Conservation (phyloP, 2,113 vertebrate genomes). For the Thinocorus orbignyianus region DNA sequence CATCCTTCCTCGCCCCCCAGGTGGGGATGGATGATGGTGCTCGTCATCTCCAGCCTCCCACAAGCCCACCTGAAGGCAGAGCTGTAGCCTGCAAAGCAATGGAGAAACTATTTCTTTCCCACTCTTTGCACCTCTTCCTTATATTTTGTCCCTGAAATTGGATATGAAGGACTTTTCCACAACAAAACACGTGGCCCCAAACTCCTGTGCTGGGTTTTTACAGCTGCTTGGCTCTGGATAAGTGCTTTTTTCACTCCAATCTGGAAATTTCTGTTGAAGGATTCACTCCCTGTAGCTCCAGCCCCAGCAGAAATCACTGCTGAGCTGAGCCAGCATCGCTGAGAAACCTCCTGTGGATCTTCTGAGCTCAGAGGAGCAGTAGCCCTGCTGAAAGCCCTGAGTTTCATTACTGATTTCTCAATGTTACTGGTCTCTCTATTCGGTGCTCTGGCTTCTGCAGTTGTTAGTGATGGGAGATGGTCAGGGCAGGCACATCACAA, state of each 20-base stretch:
- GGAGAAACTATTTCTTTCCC: not conserved
- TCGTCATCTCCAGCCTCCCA: not conserved
- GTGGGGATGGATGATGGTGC: rapidly evolving
- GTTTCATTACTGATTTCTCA: not conserved
- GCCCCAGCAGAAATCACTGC: not conserved
- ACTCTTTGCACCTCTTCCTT: not conserved
- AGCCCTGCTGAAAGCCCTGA: not conserved
- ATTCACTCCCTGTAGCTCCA: rapidly evolving
- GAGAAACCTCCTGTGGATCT: not conserved
- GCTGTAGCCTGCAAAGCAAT: not conserved
- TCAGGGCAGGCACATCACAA: not conserved
- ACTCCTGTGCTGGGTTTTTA: not conserved
- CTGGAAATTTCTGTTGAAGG: not conserved
- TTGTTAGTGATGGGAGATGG: not conserved
- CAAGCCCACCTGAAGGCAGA: not conserved
- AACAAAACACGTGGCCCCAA: rapidly evolving
- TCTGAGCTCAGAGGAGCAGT: rapidly evolving
- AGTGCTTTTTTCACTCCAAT: not conserved
- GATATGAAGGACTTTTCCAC: rapidly evolving
- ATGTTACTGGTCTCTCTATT: not conserved
- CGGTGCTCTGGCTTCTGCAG: not conserved
- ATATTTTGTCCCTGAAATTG: not conserved
- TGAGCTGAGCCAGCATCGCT: rapidly evolving
- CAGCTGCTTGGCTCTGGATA: not conserved
- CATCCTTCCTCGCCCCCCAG: rapidly evolving